A percentile compares a stretch with the other conserved stretches of the same genome.
These are phyloP conservation scores for Apus apus DNA, from an alignment of 2,113 vertebrate species.

Conservation along the genomic window DNA sequence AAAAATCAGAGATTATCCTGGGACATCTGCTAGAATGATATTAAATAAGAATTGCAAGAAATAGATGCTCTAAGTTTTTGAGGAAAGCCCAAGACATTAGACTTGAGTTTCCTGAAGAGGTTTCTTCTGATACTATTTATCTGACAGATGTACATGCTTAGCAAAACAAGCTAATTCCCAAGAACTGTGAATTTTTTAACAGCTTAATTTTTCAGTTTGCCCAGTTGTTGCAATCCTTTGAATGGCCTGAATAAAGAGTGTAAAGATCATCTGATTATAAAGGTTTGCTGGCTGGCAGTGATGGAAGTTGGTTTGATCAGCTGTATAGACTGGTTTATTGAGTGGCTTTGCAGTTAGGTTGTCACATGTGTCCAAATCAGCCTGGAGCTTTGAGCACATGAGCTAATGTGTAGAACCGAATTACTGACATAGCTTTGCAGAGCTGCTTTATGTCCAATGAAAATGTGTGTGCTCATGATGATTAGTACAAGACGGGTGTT, in stretches of 20 bases:
- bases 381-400: not conserved
- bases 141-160: not conserved
- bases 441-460: not conserved
- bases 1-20: not conserved
- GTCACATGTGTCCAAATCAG: not conserved
- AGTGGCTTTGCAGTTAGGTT: conserved; percentile 20
- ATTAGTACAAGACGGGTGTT: not conserved
- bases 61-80: not conserved
- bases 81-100: not conserved
- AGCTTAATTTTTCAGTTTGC: not conserved
- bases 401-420: not conserved
- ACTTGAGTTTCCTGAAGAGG: not conserved
- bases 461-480: not conserved
- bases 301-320: conserved; percentile 21
- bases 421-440: not conserved
- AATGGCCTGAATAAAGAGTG: conserved; percentile 27
- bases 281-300: not conserved
- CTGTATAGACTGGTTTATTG: conserved; percentile 18
- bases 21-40: not conserved
- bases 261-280: conserved; percentile 41
- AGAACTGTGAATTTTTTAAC: not conserved
- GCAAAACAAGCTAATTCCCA: not conserved
- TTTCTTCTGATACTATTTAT: not conserved
- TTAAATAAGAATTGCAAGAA: not conserved
- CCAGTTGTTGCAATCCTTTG: not conserved